Conservation (phyloP, 2,888 invertebrate species). For the Acanthosepion pharaonis region DNA sequence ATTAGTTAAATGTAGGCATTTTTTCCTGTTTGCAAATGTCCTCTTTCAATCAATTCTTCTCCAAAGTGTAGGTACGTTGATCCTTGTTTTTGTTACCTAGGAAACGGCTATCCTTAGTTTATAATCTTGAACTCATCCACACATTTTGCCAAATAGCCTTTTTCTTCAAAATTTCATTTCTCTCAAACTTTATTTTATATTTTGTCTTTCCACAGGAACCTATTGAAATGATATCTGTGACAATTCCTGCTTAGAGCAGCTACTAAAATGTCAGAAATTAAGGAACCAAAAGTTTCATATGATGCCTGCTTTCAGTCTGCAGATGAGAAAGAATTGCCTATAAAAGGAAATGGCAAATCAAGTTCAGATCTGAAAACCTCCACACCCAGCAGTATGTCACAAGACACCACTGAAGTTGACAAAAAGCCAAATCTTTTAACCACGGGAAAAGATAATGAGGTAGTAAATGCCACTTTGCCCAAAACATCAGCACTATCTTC, state of each 20-base stretch:
- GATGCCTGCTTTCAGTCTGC: background rate
- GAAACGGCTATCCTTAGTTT: background rate
- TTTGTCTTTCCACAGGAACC: background rate
- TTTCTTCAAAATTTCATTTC: background rate
- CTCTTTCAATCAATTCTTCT: no score
- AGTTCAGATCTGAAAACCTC: conserved; percentile 4
- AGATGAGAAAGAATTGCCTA: background rate
- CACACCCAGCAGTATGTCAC: background rate
- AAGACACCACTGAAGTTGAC: background rate
- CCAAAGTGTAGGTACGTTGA: background rate
- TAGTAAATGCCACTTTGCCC: background rate
- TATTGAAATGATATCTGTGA: conserved; percentile 21
- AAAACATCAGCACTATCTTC: background rate
- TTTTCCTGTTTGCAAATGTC: no score
- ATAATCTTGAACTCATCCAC: background rate
- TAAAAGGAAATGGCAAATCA: conserved; percentile 3
- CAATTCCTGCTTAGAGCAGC: background rate
- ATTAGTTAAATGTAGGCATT: no score
- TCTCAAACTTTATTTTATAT: background rate
- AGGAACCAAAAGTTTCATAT: background rate
- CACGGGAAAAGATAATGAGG: background rate
- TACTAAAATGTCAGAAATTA: background rate
- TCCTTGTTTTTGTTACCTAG: background rate
- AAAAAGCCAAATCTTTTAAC: background rate
- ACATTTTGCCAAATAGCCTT: background rate